These are phyloP conservation scores for Nephrocerus scutellatus DNA, from an alignment of 2,888 invertebrate genomes.

Conservation along the genomic window DNA sequence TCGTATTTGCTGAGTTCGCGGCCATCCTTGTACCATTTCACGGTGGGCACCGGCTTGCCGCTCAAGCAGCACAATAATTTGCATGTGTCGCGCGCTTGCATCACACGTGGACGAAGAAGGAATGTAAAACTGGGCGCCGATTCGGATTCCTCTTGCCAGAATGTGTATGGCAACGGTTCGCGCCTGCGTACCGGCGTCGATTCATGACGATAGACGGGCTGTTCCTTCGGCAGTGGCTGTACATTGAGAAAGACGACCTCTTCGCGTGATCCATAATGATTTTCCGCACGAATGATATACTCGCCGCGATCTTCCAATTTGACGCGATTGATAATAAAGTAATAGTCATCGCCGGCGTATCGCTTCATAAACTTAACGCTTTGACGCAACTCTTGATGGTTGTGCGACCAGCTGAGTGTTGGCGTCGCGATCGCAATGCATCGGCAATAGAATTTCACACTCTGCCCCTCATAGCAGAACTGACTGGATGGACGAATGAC, in stretches of 20 bases:
- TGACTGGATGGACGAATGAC: slow-evolving; percentile 94
- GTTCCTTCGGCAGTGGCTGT: slow-evolving; percentile 58
- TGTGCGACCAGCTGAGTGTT: slow-evolving; percentile 92
- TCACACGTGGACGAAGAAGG: slow-evolving; percentile 95
- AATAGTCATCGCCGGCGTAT: slow-evolving; percentile 92
- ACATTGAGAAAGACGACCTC: slow-evolving; percentile 96
- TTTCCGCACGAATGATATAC: slow-evolving; percentile 93
- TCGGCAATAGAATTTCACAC: slow-evolving; percentile 94
- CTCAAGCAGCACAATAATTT: slow-evolving; percentile 95
- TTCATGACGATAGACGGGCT: slow-evolving; percentile 54
- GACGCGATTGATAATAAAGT: slow-evolving; percentile 94
- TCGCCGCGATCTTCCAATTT: slow-evolving; percentile 95
- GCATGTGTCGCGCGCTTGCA: slow-evolving; percentile 93
- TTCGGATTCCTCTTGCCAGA: slow-evolving; percentile 90
- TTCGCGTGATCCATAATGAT: slow-evolving; percentile 91
- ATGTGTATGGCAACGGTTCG: slow-evolving; percentile 75
- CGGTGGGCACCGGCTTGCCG: slow-evolving; percentile 90
- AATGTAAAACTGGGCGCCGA: slow-evolving; percentile 96
- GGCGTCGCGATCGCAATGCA: slow-evolving; percentile 92
- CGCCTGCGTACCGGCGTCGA: slow-evolving; percentile 67
- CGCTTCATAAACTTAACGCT: slow-evolving; percentile 99
- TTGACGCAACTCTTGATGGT: slow-evolving; percentile 87
- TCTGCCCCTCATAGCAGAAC: slow-evolving; percentile 95
- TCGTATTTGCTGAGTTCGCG: slow-evolving; percentile 85
- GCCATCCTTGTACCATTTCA: slow-evolving; percentile 88